These are phyloP conservation scores for Mirza zaza DNA, from an alignment of 2,113 vertebrate species.

Conservation along the genomic window DNA sequence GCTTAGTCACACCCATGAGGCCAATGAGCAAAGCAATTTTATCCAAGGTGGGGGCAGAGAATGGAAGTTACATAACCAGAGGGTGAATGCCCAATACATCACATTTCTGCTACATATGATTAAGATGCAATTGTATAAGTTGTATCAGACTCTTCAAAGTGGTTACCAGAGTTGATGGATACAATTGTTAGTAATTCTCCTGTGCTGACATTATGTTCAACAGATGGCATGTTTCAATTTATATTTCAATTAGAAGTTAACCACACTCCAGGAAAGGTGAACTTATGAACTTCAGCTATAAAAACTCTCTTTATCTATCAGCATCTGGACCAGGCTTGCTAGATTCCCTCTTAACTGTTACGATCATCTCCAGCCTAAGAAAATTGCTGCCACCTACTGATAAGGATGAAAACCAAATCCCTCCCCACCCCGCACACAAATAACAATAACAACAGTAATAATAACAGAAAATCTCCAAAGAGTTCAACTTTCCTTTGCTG, in stretches of 20 bases:
- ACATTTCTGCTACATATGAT: conserved; percentile 1
- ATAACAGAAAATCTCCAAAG: neutral
- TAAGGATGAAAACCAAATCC: conserved; percentile 66
- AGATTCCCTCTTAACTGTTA: conserved; percentile 33
- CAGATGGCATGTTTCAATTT: conserved; percentile 34
- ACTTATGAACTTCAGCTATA: neutral
- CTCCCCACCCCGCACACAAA: neutral
- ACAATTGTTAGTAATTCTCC: conserved; percentile 21
- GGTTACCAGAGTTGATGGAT: conserved; percentile 6
- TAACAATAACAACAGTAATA: neutral
- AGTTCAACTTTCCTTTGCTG: neutral
- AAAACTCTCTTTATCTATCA: conserved; percentile 10
- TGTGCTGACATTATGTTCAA: conserved; percentile 19
- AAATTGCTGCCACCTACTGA: conserved; percentile 83
- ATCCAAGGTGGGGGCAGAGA: neutral
- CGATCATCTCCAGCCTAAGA: conserved; percentile 63
- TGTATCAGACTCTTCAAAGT: neutral
- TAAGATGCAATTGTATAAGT: conserved; percentile 31
- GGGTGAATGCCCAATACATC: neutral
- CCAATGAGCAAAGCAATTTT: neutral
- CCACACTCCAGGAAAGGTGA: conserved; percentile 33
- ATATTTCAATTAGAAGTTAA: conserved; percentile 56
- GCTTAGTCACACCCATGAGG: neutral
- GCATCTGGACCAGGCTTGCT: neutral
- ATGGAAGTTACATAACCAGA: neutral